These are phyloP conservation scores for Leptopilina drosophilae DNA, from an alignment of 2,888 invertebrate species.

Conservation along the genomic window DNA sequence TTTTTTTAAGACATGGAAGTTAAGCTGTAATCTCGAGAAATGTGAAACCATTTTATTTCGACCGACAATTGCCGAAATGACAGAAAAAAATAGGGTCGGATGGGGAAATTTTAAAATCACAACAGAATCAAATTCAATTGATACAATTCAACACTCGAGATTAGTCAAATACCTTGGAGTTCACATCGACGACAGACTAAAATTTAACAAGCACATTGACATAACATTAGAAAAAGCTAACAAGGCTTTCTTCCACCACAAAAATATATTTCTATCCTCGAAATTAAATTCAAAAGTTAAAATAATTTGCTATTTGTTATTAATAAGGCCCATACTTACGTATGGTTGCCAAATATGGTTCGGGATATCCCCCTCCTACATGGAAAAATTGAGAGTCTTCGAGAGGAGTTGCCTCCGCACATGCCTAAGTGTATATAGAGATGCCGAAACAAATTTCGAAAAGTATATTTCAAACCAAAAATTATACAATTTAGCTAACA, in stretches of 20 bases:
- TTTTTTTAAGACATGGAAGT: no score
- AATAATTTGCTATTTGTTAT: background rate
- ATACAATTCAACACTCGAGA: background rate
- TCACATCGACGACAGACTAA: background rate
- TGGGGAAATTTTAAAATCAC: background rate
- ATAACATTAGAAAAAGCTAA: background rate
- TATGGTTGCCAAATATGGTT: background rate
- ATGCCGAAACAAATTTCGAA: no score
- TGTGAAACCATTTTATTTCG: no score
- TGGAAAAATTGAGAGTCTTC: background rate
- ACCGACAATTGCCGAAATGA: no score
- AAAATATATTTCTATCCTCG: slow-evolving; percentile 4
- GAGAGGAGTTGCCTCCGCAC: background rate
- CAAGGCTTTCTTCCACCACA: background rate
- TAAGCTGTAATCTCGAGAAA: no score
- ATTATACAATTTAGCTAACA: no score
- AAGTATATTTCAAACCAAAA: no score
- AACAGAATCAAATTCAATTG: no score
- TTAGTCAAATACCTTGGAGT: background rate
- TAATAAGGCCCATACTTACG: slow-evolving; percentile 11
- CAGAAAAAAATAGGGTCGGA: background rate
- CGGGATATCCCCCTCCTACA: background rate
- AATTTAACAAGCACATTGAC: background rate
- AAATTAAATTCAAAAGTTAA: slow-evolving; percentile 32
- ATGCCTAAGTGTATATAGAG: background rate